These are phyloP conservation scores for Marasmarcha lunaedactyla DNA, from an alignment of 2,888 invertebrate genomes.

Conservation along the genomic window DNA sequence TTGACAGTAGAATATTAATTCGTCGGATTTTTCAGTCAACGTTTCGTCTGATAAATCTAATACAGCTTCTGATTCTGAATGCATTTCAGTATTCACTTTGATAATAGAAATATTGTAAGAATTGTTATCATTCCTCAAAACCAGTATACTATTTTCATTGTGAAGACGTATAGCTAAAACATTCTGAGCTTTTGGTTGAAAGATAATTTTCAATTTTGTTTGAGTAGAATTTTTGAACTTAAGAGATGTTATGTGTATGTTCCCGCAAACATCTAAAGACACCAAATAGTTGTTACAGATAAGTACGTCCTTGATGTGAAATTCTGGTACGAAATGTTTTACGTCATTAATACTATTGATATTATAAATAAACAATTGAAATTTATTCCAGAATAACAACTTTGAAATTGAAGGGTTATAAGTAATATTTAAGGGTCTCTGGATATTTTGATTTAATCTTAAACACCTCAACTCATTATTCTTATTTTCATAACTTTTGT, in stretches of 20 bases:
- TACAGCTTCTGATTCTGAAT: slow-evolving; percentile 20
- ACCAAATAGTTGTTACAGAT: slow-evolving; percentile 32
- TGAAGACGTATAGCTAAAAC: slow-evolving; percentile 19
- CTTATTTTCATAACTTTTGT: slow-evolving; percentile 11
- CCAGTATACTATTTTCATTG: slow-evolving; percentile 22
- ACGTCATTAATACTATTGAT: slow-evolving; percentile 24
- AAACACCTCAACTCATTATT: slow-evolving; percentile 24
- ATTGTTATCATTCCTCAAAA: slow-evolving; percentile 28
- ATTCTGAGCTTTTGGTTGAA: slow-evolving; percentile 24
- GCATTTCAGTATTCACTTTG: slow-evolving; percentile 29
- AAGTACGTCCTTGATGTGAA: slow-evolving; percentile 29
- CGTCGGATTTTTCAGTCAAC: too few relatives aligned
- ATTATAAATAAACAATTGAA: slow-evolving; percentile 46
- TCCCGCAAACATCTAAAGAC: slow-evolving; percentile 35
- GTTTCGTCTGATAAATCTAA: too few relatives aligned
- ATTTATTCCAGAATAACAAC: slow-evolving; percentile 45
- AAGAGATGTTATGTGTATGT: slow-evolving; percentile 31
- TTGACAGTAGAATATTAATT: too few relatives aligned
- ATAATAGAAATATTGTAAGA: slow-evolving; percentile 28
- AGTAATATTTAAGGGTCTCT: slow-evolving; percentile 31
- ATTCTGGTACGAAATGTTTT: slow-evolving; percentile 32
- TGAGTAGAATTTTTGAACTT: slow-evolving; percentile 36
- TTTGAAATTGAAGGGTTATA: slow-evolving; percentile 25
- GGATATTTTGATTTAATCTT: slow-evolving; percentile 24
- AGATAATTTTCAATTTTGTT: slow-evolving; percentile 29